These are phyloP conservation scores for Geotrypetes seraphini DNA, from an alignment of 2,797 vertebrate genomes.

Conservation along the genomic window DNA sequence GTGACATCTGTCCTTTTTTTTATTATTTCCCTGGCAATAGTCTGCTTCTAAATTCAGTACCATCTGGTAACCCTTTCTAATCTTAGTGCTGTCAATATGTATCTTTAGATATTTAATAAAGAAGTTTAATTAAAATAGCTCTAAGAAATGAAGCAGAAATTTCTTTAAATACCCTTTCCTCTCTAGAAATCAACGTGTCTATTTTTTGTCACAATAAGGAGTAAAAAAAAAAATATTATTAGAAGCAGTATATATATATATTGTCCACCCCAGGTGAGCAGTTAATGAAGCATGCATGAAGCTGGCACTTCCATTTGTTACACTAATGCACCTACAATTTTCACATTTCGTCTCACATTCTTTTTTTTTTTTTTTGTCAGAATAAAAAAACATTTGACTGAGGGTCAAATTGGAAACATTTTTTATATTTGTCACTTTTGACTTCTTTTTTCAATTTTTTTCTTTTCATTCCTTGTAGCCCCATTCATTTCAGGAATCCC, in stretches of 20 bases:
- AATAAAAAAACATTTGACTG: slow-evolving; percentile 2
- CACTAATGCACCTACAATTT: slow-evolving; percentile 12
- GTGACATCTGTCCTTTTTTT: slow-evolving; percentile 9
- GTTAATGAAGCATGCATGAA: slow-evolving; percentile 11
- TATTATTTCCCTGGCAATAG: not conserved
- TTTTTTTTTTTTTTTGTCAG: not conserved
- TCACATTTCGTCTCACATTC: not conserved
- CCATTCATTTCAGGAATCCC: too few species aligned
- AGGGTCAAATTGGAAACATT: not conserved
- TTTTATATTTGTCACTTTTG: not conserved
- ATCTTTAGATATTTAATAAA: not conserved
- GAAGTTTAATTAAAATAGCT: not conserved
- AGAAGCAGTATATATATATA: slow-evolving; percentile 14
- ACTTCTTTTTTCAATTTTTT: not conserved
- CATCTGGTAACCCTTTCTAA: not conserved
- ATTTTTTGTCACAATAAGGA: slow-evolving; percentile 9
- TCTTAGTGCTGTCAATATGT: slow-evolving; percentile 6
- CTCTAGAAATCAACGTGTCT: slow-evolving; percentile 7
- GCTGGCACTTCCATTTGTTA: slow-evolving; percentile 21
- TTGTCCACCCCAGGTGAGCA: slow-evolving; percentile 3
- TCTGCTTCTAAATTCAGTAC: slow-evolving; percentile 1
- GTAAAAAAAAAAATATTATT: slow-evolving; percentile 19
- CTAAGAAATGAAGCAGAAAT: slow-evolving; percentile 9
- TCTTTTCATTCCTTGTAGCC: too few species aligned
- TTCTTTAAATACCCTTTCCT: slow-evolving; percentile 20